A percentile compares a stretch with the other conserved stretches of the same genome.
Evolutionary conservation across 2,888 invertebrate genomes (phyloP).

Genomic region (Polylopha cassiicola): DNA sequence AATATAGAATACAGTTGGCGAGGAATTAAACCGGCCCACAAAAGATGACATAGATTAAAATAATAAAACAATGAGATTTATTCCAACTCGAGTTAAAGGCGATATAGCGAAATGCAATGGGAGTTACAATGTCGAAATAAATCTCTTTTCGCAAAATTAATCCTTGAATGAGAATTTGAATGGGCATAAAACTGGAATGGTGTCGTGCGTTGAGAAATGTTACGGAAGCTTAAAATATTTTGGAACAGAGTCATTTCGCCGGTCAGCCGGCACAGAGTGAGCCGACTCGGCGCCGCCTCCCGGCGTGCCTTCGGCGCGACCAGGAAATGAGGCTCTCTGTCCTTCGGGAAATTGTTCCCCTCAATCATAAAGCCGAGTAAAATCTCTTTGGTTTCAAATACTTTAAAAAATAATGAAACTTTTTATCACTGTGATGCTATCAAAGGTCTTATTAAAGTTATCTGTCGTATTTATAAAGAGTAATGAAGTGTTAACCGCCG

Average conservation of each 20-base stretch:
- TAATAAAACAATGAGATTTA: too few species aligned
- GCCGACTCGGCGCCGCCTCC: slow-evolving; percentile 1
- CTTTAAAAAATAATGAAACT: slow-evolving; percentile 63
- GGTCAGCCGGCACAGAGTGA: slow-evolving; percentile 13
- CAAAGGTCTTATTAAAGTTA: slow-evolving; percentile 38
- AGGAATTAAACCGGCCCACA: too few species aligned
- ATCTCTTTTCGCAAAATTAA: slow-evolving; percentile 17
- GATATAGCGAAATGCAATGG: slow-evolving; percentile 12
- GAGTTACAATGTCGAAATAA: slow-evolving; percentile 15
- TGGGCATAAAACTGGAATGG: slow-evolving; percentile 45
- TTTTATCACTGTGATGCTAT: slow-evolving; percentile 59
- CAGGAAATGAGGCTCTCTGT: slow-evolving; percentile 73
- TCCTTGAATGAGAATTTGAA: slow-evolving; percentile 42
- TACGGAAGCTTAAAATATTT: slow-evolving; percentile 70
- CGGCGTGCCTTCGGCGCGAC: slow-evolving; percentile 48
- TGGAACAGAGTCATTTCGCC: slow-evolving; percentile 43
- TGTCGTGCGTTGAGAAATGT: slow-evolving; percentile 62
- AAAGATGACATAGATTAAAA: too few species aligned
- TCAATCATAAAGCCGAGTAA: slow-evolving; percentile 67
- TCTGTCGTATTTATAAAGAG: background rate
- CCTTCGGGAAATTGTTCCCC: slow-evolving; percentile 72
- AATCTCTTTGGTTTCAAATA: slow-evolving; percentile 61
- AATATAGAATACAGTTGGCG: too few species aligned
- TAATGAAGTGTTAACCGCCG: slow-evolving; percentile 26
- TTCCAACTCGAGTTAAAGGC: slow-evolving; percentile 1